Base-by-base conservation (phyloP, 2,113 vertebrate genomes). In the Tupaia chinensis region DNA sequence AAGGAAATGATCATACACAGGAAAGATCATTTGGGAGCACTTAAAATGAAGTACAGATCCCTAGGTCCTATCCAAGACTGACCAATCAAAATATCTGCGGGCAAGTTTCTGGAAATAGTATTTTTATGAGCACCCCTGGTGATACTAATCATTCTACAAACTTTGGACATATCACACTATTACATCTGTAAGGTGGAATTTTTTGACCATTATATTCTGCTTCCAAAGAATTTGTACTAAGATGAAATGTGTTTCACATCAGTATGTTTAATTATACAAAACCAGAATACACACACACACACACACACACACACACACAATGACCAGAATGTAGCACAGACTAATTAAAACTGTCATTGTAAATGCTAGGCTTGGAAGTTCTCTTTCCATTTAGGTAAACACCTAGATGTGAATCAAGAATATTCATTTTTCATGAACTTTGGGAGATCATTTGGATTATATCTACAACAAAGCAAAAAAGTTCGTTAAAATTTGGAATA, bases 31-130 rank as follows among this genome's bases (percentile, higher is more conserved):
- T 76, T 89, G 25, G 19, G 79, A 61, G 19, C 13, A 78, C 10
- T 94, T 83, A 32, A 34, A 81, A 13, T 29, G 82, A 81, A 94
- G 5, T 73, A 60, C 0, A 34, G 53, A 90, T 66, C 78, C 10
- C 19, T 86, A 91, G 22, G 56, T 82, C 27, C 15, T 83, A 34
- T 76, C 23, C 17, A 11, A 70, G 56, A 74, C 0, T 3, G 84
- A 65, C 19, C 53, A 86, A 65, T 81, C 23, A 95, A 96, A 91
- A 74, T 92, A 94, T 34, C 14, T 23, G 15, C 6, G 22, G 58
- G 9, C 11, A 78, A 82, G 5, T 34, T 88, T 93, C 53, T 84
- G 29, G 22, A 92, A 89, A 76, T 76, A 68, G 7, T 34, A 23
- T 27, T 44, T 54, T 74, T 81, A 32, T 61, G 82, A 94, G 34